Conservation (phyloP, 2,888 invertebrate genomes). For the Eupithecia centaureata region DNA sequence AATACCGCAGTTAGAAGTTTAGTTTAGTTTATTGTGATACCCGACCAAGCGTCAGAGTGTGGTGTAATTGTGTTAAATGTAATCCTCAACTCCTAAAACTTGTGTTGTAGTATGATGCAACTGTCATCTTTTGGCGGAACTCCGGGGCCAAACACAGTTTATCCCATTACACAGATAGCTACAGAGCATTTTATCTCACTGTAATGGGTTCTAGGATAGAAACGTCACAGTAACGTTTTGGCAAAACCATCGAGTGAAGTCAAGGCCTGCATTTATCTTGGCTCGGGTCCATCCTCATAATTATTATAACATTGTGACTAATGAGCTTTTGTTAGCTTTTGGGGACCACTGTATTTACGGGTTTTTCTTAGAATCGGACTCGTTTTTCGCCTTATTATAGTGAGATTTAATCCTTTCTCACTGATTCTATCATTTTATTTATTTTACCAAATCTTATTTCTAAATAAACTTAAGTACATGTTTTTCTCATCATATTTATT, state of each 20-base stretch:
- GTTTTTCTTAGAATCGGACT: too few species aligned
- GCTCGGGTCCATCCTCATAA: conserved; percentile 1
- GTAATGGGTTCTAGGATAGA: neutral
- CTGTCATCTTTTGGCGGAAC: neutral
- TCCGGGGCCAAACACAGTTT: neutral
- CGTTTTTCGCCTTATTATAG: too few species aligned
- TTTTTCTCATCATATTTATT: too few species aligned
- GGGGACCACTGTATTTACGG: neutral
- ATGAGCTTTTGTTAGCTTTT: neutral
- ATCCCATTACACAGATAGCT: neutral
- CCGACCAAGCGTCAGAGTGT: neutral
- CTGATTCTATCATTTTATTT: too few species aligned
- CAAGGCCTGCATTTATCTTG: conserved; percentile 7
- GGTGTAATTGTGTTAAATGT: too few species aligned
- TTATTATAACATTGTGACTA: neutral
- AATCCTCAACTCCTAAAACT: neutral
- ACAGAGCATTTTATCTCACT: conserved; percentile 6
- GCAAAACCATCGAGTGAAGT: neutral
- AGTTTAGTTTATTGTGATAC: neutral
- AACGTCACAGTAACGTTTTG: neutral
- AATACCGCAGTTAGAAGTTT: too few species aligned
- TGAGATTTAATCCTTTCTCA: too few species aligned
- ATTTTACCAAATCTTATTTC: too few species aligned
- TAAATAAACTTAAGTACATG: too few species aligned
- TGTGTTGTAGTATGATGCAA: neutral